Conservation (phyloP, 2,113 vertebrate genomes). For the Cebidichthys violaceus region DNA sequence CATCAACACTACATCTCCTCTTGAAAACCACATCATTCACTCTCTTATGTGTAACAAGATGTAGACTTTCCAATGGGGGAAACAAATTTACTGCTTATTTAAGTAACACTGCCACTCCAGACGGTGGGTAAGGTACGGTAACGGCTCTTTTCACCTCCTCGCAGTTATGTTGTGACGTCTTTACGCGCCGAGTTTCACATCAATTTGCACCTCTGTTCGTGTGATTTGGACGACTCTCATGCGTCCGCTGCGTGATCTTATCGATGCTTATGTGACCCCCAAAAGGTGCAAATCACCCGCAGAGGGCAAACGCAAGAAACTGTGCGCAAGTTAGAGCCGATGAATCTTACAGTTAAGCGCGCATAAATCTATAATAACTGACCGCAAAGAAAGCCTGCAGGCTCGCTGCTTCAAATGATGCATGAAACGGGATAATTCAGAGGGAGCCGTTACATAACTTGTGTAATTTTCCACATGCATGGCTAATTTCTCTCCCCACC, state of each 20-base stretch:
- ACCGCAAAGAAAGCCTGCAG: constrained; percentile 7
- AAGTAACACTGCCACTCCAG: background rate
- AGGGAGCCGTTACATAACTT: constrained; percentile 32
- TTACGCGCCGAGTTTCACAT: background rate
- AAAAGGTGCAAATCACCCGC: constrained; percentile 29
- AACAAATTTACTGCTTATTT: background rate
- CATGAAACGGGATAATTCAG: constrained; percentile 46
- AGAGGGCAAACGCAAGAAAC: constrained; percentile 17
- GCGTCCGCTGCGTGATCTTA: background rate
- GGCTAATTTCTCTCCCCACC: constrained; percentile 33
- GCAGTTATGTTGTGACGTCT: background rate
- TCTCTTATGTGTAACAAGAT: background rate
- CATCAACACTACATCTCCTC: background rate
- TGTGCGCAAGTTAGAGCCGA: constrained; percentile 7
- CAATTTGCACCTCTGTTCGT: background rate
- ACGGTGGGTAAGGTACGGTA: background rate
- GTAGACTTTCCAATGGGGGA: background rate
- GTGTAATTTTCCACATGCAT: constrained; percentile 40
- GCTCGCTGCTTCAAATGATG: constrained; percentile 43
- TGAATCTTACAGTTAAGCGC: background rate
- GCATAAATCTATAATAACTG: constrained; percentile 11
- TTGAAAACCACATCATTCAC: background rate
- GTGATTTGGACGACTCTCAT: background rate
- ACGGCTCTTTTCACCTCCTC: background rate
- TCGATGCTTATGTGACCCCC: constrained; percentile 16